Evolutionary conservation across 2,888 invertebrate genomes (phyloP), one percentile per base, ranked within the genome.

Genomic region (Polyommatus icarus): DNA sequence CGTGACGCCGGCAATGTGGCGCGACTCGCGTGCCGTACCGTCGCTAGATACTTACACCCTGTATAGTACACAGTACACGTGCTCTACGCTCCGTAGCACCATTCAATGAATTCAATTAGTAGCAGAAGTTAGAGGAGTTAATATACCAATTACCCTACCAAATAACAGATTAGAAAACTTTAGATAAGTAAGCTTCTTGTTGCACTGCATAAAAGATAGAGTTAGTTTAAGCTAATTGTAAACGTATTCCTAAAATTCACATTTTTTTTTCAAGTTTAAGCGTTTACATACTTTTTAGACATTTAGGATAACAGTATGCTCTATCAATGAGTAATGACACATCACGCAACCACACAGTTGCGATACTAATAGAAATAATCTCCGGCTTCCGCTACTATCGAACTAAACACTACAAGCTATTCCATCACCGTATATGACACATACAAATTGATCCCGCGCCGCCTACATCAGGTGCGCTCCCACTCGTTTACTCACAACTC

Each of bases 381-480:
- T 61, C 20, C 10, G 8, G 61, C 61, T 61, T 59, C 61, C 24
- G 12, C 24, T 24, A 0, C 59, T 2, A 59, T 59, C 20, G 20
- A 59, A 59, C 4, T 54, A 57, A 57, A 59, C n/a, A 59, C n/a
- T 20, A 59, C 20, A 20, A 59, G 59, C 59, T 10, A 61, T 24
- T 24, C 24, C 20, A 61, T 24, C 24, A 61, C 61, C 24, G 4
- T 61, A 10, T 20, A 61, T 20, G 61, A 61, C 61, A 61, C 61
- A 12, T 24, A 61, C 61, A 61, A 61, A 61, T 61, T 61, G 61
- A 12, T 10, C n/a, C 18, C 29, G 67, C 15, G 29, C 15, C 67
- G 67, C 67, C 67, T 67, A 67, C 67, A 67, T 67, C 67, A 67
- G 67, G 67, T 29, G 67, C 67, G 29, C 67, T 67, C 67, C 67